Conservation (phyloP, 2,888 invertebrate genomes). For the Ceraclea dissimilis region DNA sequence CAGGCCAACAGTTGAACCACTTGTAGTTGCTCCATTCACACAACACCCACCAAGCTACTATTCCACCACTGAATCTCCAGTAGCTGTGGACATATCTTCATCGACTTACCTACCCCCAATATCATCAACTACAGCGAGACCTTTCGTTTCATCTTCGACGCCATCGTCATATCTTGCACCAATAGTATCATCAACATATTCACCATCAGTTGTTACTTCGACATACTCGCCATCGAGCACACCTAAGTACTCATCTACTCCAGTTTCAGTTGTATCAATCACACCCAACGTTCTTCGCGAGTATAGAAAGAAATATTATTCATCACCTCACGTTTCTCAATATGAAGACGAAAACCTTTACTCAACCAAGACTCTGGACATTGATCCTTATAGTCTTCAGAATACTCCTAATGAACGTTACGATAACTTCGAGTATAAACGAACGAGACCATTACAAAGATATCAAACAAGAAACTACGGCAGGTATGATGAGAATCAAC, state of each 20-base stretch:
- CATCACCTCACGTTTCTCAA: conserved; percentile 12
- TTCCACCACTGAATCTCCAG: conserved; percentile 26
- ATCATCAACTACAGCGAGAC: conserved; percentile 11
- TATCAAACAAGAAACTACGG: conserved; percentile 28
- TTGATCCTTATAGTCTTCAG: conserved; percentile 23
- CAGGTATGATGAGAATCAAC: conserved; percentile 32
- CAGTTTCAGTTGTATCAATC: conserved; percentile 23
- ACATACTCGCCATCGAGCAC: conserved; percentile 19
- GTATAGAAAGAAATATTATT: conserved; percentile 24
- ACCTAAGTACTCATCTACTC: conserved; percentile 24
- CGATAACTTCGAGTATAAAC: conserved; percentile 15
- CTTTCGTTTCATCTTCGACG: conserved; percentile 30
- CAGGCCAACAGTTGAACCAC: conserved; percentile 41
- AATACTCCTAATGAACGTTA: conserved; percentile 22
- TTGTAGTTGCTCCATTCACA: conserved; percentile 30
- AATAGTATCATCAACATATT: conserved; percentile 23
- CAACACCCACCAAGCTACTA: conserved; percentile 22
- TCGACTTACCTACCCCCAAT: conserved; percentile 25
- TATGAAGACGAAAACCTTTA: conserved; percentile 24
- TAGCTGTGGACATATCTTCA: conserved; percentile 22
- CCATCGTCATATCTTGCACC: conserved; percentile 35
- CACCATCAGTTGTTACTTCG: conserved; percentile 19
- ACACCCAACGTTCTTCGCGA: conserved; percentile 22
- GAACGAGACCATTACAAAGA: conserved; percentile 5
- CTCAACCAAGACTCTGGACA: conserved; percentile 19